Evolutionary conservation across 2,888 invertebrate genomes (phyloP), one percentile per base, ranked within the genome.

Genomic region (Tetragonisca angustula): DNA sequence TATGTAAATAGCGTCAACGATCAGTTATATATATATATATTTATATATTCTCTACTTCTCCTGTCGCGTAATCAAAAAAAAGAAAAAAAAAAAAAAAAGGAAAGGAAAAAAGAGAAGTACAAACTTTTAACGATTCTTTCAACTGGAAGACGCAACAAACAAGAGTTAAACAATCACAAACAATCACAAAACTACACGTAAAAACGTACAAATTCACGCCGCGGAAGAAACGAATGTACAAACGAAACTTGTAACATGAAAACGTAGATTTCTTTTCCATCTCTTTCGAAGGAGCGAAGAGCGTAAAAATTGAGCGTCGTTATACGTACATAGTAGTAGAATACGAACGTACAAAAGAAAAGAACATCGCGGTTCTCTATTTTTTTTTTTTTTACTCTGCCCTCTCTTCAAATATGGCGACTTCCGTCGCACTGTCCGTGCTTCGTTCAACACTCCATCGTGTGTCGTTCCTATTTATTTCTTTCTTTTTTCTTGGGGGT

Each of bases 61-160:
- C 27, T 9, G 24, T 49, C 24, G n/a, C 24, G 49, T 49, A 49
- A 61, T 71, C 36, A 6, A 49, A 49, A 36, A 21, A 61, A 6
- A n/a, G 3, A 32, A 19, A 49, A 61, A 11, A n/a, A 61, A 9
- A 32, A 15, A 49, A 61, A 49, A 61, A n/a, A n/a, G 27, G 4
- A 32, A 21, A 59, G 24, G 11, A 17, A 61, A 4, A n/a, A 11
- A 43, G 0, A 43, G 9, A 43, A 43, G 9, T 61, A 24, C 24
- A 61, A 61, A 19, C 43, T 52, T n/a, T 61, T 36, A 72, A 59
- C 50, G 59, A 72, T 56, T 17, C 65, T 43, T 43, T 56, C 24
- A 50, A 50, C 27, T 85, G 85, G 85, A 77, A 85, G 85, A 85
- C 85, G 85, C 77, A 75, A 81, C 72, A 76, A 84, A 84, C 70